Base-by-base conservation (phyloP, 2,888 invertebrate species). In the Catonia carolina region DNA sequence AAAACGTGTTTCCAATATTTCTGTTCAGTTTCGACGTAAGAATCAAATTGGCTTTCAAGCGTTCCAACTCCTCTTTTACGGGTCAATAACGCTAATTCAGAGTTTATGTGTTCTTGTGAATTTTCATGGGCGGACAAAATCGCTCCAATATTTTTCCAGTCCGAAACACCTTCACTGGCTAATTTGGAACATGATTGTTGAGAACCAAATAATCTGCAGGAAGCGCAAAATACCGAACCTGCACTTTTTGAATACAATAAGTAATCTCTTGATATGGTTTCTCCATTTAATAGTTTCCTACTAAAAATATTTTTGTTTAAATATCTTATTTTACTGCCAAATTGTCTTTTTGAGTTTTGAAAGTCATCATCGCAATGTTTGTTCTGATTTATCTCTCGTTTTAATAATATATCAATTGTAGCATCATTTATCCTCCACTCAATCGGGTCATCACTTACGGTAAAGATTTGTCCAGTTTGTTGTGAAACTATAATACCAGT, bases 1-100 rank as follows among this genome's bases (percentile, higher is more conserved):
- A 55, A 55, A 55, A 55, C 35, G 53, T 41, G 22, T 53, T 10
- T 53, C 53, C 53, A 53, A 53, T 53, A 53, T 53, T 53, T 53
- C 23, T 31, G 5, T 53, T 53, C 53, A 41, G 33, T 47, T 23
- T 54, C 47, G 27, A 54, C 47, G 14, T 35, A 47, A 7, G 54
- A 54, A 31, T 54, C 54, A 54, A 31, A 54, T 47, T 54, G 54
- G 20, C 18, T 45, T 5, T 45, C 31, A 47, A 47, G 45, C n/a
- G 54, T 54, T 31, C 54, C 54, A 33, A 47, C 36, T 45, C 45
- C 54, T 47, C 33, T 54, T 54, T 47, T 54, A 45, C 20, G 15
- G 18, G 54, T 54, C 35, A 54, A 47, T 47, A 54, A 18, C n/a
- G 53, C 53, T 53, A 41, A 41, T 53, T 53, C 41, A 18, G 39